Conservation (phyloP, 2,888 invertebrate genomes). For the Hydriomena furcata region DNA sequence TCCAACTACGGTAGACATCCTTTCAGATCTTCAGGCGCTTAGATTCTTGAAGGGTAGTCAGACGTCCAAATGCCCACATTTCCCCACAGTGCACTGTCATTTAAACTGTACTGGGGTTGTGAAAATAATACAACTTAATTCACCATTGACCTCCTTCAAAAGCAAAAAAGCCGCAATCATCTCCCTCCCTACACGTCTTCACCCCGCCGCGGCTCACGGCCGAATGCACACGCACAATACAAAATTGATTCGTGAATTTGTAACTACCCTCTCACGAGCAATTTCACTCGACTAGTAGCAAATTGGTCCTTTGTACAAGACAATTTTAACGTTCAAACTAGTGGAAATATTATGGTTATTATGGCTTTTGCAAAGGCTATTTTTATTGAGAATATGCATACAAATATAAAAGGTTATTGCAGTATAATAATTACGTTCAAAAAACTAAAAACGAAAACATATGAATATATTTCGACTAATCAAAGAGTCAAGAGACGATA, state of each 20-base stretch:
- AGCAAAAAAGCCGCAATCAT: conserved; percentile 29
- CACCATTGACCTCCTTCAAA: conserved; percentile 22
- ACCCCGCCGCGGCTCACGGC: conserved; percentile 54
- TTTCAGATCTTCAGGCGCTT: too few species aligned
- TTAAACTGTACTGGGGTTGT: neutral
- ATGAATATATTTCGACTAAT: too few species aligned
- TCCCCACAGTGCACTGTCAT: too few species aligned
- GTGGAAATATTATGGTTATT: conserved; percentile 51
- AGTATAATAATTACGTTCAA: too few species aligned
- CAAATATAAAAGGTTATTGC: too few species aligned
- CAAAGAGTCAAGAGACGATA: too few species aligned
- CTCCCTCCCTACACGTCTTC: conserved; percentile 46
- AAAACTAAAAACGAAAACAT: too few species aligned
- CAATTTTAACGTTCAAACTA: conserved; percentile 55
- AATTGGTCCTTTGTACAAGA: conserved; percentile 56
- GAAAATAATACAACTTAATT: conserved; percentile 11
- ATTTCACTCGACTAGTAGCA: conserved; percentile 65
- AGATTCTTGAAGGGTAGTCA: too few species aligned
- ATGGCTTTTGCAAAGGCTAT: conserved; percentile 36
- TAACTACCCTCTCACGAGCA: conserved; percentile 70
- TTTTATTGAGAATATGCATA: conserved; percentile 13
- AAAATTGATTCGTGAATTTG: conserved; percentile 67
- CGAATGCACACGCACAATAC: conserved; percentile 68
- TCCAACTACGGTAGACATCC: too few species aligned
- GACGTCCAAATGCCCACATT: too few species aligned